Percentiles rank a stretch among this genome's conserved stretches.
Conservation (phyloP, 2,113 vertebrate genomes). For the Hirundichthys speculiger region DNA sequence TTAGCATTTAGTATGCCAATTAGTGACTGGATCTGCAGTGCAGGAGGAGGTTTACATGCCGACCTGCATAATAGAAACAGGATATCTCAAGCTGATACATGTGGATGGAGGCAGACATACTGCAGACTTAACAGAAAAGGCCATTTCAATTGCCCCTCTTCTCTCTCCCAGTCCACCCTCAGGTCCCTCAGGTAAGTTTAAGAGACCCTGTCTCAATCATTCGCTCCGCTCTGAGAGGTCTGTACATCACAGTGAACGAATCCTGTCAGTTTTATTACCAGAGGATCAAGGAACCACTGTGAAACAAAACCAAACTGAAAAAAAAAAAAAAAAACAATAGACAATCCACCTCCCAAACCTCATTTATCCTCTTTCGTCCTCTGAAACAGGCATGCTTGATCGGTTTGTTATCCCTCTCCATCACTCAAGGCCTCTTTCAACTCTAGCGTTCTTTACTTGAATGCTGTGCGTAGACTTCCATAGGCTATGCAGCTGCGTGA, state of each 20-base stretch:
- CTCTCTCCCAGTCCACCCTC: constrained; percentile 47
- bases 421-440: constrained; percentile 59
- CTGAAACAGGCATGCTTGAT: constrained; percentile 66
- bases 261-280: constrained; percentile 80
- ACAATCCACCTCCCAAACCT: constrained; percentile 44
- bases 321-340: neutral
- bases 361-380: constrained; percentile 42
- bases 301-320: constrained; percentile 63
- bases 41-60: constrained; percentile 37
- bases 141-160: constrained; percentile 62
- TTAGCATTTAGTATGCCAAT: constrained; percentile 76
- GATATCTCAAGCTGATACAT: constrained; percentile 37
- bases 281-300: constrained; percentile 62
- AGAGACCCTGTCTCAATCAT: constrained; percentile 68
- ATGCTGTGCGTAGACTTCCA: constrained; percentile 55
- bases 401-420: constrained; percentile 67
- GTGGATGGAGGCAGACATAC: constrained; percentile 32
- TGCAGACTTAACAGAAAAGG: constrained; percentile 37
- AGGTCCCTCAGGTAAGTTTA: constrained; percentile 77
- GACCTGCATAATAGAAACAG: constrained; percentile 52
- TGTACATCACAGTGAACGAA: constrained; percentile 77
- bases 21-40: constrained; percentile 54
- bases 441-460: constrained; percentile 50
- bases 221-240: constrained; percentile 74
- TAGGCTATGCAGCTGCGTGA: constrained; percentile 51